These are phyloP conservation scores for Calyptommatus sinebrachiatus DNA, from an alignment of 2,113 vertebrate species.

Conservation along the genomic window DNA sequence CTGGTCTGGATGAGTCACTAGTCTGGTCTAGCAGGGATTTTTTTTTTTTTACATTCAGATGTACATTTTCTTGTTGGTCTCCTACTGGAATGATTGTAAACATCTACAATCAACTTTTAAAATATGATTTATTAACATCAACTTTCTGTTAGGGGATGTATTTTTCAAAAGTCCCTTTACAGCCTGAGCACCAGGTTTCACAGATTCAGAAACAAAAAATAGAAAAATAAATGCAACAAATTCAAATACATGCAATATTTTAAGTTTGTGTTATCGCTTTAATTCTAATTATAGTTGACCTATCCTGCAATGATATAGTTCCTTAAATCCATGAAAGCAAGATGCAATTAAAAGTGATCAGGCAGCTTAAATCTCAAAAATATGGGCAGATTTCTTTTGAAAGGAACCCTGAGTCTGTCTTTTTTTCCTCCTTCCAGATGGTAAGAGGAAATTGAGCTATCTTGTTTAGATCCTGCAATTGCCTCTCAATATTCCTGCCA, in stretches of 20 bases:
- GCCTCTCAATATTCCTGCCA: too few relatives aligned
- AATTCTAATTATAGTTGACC: not conserved
- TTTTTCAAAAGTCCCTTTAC: constrained; percentile 25
- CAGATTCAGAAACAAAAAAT: constrained; percentile 16
- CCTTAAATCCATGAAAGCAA: not conserved
- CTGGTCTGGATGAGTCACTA: too few relatives aligned
- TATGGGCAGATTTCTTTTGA: too few relatives aligned
- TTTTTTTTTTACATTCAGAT: constrained; percentile 39
- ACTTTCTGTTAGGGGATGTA: constrained; percentile 12
- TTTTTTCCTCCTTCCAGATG: too few relatives aligned
- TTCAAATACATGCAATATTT: constrained; percentile 16
- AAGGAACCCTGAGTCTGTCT: too few relatives aligned
- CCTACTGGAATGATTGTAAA: constrained; percentile 45
- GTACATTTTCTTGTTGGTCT: constrained; percentile 54
- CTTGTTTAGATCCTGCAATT: too few relatives aligned
- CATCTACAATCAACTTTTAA: constrained; percentile 47
- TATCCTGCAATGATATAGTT: not conserved
- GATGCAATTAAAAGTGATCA: too few relatives aligned
- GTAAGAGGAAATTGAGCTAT: too few relatives aligned
- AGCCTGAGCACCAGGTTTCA: constrained; percentile 51
- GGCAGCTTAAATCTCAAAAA: too few relatives aligned
- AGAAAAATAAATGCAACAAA: not conserved
- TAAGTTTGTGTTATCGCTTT: not conserved
- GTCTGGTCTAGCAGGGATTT: too few relatives aligned
- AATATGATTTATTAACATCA: constrained; percentile 38